Evolutionary conservation across 2,113 vertebrate genomes (phyloP), one percentile per base, ranked within the genome.

Genomic region (Suricata suricatta): DNA sequence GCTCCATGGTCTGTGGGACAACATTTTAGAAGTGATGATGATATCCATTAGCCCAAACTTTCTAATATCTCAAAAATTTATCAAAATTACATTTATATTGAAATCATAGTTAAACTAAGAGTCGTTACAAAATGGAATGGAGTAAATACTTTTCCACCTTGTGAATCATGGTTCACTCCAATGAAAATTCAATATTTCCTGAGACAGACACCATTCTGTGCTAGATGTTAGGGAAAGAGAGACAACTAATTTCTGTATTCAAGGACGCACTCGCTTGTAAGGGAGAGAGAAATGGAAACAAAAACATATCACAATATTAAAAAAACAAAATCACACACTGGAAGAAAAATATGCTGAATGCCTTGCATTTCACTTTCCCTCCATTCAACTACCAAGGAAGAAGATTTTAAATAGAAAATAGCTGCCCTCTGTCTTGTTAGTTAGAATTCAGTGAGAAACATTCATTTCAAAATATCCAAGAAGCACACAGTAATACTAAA

Each of bases 391-490:
- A 90, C 47, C 8, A 96, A 93, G 17, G n/a, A 95, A 88, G 66
- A 94, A 74, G 17, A 90, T 64, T 83, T 84, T 91, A 80, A 95
- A 80, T 54, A 95, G 54, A 93, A 60, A 79, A 23, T 44, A 88
- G 29, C 14, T 90, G 66, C 35, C 27, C 63, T 95, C 3, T 83
- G 93, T 96, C 68, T 83, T 93, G 50, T 72, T 96, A 68, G 35
- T 95, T 93, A 82, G 50, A 90, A 88, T 80, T 91, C 80, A 95
- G 38, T 93, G 64, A 96, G 74, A 90, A 63, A 87, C n/a, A 88
- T 79, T 96, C 80, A 84, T 93, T 96, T 38, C 50, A 87, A 96
- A 93, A 68, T 76, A 44, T 6, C 63, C 29, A 66, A 79, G 13
- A 95, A 72, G 7, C 47, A 93, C 38, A 83, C 2, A 60, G 66